Evolutionary conservation across 2,113 vertebrate genomes (phyloP).

Genomic region (Loxodonta africana): DNA sequence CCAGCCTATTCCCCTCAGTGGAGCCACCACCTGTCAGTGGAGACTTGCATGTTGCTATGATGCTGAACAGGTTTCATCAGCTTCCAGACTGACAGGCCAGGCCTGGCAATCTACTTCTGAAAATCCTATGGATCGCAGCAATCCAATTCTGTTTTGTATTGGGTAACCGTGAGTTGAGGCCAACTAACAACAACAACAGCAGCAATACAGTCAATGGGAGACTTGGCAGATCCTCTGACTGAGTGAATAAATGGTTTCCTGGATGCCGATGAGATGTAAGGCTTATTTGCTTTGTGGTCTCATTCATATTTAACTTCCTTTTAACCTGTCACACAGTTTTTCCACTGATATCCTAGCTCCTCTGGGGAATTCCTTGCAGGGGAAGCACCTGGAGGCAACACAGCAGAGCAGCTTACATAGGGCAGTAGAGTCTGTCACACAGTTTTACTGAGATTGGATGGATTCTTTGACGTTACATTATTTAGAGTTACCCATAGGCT

Average conservation of each 20-base stretch:
- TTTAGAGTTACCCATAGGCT: neutral
- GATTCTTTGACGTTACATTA: neutral
- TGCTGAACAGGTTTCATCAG: neutral
- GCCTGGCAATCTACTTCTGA: neutral
- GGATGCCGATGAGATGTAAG: neutral
- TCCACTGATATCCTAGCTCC: neutral
- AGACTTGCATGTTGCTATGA: neutral
- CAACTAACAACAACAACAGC: neutral
- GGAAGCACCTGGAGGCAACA: constrained; percentile 45
- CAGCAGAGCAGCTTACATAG: neutral
- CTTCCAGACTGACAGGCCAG: neutral
- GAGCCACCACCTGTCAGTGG: neutral
- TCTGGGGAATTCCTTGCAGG: neutral
- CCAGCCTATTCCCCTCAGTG: neutral
- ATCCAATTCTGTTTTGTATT: neutral
- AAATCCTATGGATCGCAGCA: neutral
- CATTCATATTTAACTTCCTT: constrained; percentile 26
- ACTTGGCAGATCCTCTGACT: neutral
- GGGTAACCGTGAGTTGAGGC: neutral
- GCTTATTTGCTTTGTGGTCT: neutral
- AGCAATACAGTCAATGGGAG: neutral
- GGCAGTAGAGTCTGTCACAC: neutral
- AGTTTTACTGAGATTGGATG: neutral
- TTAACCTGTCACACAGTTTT: constrained; percentile 6
- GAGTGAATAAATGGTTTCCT: neutral